Base-by-base conservation (phyloP, 2,113 vertebrate species). In the Suncus etruscus region DNA sequence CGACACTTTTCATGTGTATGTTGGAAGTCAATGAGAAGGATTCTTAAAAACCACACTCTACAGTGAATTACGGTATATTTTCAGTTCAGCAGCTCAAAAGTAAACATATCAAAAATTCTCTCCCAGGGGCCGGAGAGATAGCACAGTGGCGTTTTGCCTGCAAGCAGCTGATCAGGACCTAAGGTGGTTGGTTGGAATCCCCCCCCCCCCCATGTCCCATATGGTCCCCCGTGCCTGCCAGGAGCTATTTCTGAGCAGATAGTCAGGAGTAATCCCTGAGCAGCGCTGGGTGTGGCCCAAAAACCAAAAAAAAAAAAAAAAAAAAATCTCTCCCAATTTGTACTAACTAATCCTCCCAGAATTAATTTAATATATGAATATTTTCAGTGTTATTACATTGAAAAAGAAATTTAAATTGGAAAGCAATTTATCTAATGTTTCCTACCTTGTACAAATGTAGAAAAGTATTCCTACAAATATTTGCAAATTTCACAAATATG, bases 21-120 rank as follows among this genome's bases (percentile, higher is more conserved):
- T 48, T 93, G 80, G 47, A 88, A 93, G 24, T 14, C 27, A 76
- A 94, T 48, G 85, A 93, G 72, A 94, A 92, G 70, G 66, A 32
- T 80, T 74, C 45, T 81, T 61, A 77, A 16, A 83, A 91, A 91
- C 22, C 7, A 74, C 11, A 72, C 32, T 84, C 31, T 50, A 27
- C 1, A 31, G 25, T 81, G 81, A 83, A 69, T 58, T 73, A 77
- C 29, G 72, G 65, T 45, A 91, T 87, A 25, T 72, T 91, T 92
- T 94, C 70, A 79, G 69, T 16, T 61, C 63, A 91, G 47, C 1
- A 68, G 32, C 58, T 94, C 58, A 90, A 83, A 90, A 74, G 65
- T 73, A 54, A 87, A 78, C 9, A 9, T 73, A 39, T 63, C 77
- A 90, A 91, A 90, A 15, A 82, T 11, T 80, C 27, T 75, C 6